Conservation (phyloP, 2,797 vertebrate species). For the Mallotus villosus region DNA sequence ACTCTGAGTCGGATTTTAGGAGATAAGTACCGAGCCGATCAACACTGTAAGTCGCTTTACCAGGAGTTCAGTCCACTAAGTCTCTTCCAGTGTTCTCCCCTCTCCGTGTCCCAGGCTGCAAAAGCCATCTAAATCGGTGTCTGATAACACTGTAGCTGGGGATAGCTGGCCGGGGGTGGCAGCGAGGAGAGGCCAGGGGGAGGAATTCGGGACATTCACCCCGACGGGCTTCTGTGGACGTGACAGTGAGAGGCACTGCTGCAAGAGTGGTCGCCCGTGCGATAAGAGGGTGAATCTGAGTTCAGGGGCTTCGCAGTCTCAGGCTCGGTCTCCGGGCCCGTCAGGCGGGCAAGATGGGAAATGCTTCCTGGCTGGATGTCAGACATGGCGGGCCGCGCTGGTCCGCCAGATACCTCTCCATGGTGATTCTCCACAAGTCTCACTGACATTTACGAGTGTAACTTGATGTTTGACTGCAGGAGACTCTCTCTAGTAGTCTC, state of each 20-base stretch:
- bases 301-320: conserved; percentile 41
- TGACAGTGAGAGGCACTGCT: conserved; percentile 23
- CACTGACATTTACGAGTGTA: neutral
- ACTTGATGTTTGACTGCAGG: too few relatives aligned
- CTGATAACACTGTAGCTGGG: neutral
- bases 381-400: neutral
- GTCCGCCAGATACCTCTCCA: conserved; percentile 7
- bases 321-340: conserved; percentile 11
- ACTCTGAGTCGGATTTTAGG: too few relatives aligned
- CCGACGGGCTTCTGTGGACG: conserved; percentile 31
- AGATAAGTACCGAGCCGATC: neutral
- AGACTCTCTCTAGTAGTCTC: too few relatives aligned
- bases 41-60: neutral
- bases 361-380: neutral
- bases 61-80: neutral
- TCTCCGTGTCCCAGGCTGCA: neutral
- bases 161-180: neutral
- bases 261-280: conserved; percentile 31
- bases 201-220: conserved; percentile 14
- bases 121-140: too few relatives aligned
- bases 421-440: neutral
- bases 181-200: neutral
- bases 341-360: conserved; percentile 6
- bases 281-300: conserved; percentile 55
- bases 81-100: neutral